Percentiles rank a stretch among this genome's conserved stretches.
phyloP scores from a whole-genome alignment of 2,797 vertebrate species.

The Miichthys miiuy region DNA sequence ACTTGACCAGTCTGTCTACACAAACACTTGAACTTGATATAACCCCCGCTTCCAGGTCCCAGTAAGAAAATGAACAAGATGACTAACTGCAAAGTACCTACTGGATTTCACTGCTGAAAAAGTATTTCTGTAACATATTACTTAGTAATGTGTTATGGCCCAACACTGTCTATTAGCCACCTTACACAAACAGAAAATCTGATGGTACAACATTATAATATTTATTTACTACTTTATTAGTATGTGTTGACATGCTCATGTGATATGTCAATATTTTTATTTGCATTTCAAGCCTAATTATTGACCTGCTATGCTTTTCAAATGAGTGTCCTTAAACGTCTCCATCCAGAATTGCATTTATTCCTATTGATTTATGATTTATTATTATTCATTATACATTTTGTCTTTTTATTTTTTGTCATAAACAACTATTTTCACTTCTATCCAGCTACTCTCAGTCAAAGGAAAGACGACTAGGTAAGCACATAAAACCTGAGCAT shows the following conservation, averaged over 20 bases:
- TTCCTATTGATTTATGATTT: constrained; percentile 29
- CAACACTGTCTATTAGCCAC: background rate
- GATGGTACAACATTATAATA: background rate
- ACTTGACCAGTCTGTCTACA: background rate
- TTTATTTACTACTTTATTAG: constrained; percentile 4
- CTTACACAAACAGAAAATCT: background rate
- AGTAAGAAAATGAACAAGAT: background rate
- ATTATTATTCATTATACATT: constrained; percentile 31
- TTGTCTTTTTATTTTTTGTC: constrained; percentile 25
- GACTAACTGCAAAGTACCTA: background rate
- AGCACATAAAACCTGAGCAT: constrained; percentile 47
- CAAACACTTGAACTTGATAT: background rate
- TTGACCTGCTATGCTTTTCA: constrained; percentile 39
- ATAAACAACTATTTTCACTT: constrained; percentile 1
- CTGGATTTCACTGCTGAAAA: background rate
- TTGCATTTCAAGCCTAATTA: constrained; percentile 44
- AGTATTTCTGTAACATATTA: background rate
- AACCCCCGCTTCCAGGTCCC: background rate
- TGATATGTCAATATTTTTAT: constrained; percentile 22
- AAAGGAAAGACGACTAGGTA: constrained; percentile 20
- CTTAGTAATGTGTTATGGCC: background rate
- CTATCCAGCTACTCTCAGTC: background rate
- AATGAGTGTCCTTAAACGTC: constrained; percentile 36
- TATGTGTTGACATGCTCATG: constrained; percentile 8
- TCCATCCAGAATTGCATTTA: constrained; percentile 15